Percentiles rank a stretch among this genome's conserved stretches.
Conservation (phyloP, 2,797 vertebrate genomes). For the Danio aesculapii region DNA sequence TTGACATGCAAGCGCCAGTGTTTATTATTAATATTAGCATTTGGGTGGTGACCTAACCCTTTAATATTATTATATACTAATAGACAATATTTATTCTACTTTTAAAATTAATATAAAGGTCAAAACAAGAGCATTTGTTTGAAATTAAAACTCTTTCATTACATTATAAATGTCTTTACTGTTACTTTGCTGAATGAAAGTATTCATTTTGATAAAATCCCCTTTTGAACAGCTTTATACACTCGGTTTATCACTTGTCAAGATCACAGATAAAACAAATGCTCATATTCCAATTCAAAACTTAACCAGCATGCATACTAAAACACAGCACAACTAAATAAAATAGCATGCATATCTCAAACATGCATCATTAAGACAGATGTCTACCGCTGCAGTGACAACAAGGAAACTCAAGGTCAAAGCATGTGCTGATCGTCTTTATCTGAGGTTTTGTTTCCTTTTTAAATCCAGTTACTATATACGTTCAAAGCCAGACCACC, state of each 20-base stretch:
- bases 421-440: background rate
- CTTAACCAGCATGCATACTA: background rate
- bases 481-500: background rate
- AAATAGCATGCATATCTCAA: background rate
- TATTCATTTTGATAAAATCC: background rate
- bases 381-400: slow-evolving; percentile 5
- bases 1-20: no score
- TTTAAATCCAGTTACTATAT: background rate
- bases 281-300: background rate
- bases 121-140: background rate
- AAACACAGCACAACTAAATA: background rate
- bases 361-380: background rate
- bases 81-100: background rate
- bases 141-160: background rate
- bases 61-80: no score
- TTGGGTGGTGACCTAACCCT: no score
- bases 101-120: background rate
- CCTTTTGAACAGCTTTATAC: background rate
- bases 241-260: slow-evolving; percentile 16
- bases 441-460: background rate
- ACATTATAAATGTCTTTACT: no score
- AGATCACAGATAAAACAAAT: background rate
- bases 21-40: no score
- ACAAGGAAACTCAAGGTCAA: background rate
- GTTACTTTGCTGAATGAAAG: background rate